These are phyloP conservation scores for Nomada ferruginata DNA, from an alignment of 2,888 invertebrate genomes.

Conservation along the genomic window DNA sequence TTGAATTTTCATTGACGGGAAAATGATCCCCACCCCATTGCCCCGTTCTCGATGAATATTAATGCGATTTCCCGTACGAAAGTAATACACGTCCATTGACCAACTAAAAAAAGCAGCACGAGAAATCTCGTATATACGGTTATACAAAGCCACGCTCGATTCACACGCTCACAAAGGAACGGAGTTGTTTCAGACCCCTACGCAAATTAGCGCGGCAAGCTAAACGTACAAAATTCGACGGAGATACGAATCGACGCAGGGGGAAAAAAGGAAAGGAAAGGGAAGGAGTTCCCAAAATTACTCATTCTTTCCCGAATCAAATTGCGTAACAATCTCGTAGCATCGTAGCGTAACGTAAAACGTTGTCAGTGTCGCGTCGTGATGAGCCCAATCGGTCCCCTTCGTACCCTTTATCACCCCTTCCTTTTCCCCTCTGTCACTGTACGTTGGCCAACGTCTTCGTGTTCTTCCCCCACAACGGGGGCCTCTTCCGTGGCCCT, in stretches of 20 bases:
- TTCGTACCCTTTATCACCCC: slow-evolving; percentile 36
- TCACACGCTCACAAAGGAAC: slow-evolving; percentile 46
- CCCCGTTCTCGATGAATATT: slow-evolving; percentile 3
- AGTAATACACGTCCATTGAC: slow-evolving; percentile 19
- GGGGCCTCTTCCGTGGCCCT: slow-evolving; percentile 54
- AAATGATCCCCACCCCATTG: neutral
- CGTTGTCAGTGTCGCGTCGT: slow-evolving; percentile 72
- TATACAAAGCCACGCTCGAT: slow-evolving; percentile 4
- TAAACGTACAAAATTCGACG: slow-evolving; percentile 11
- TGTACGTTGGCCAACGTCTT: slow-evolving; percentile 23
- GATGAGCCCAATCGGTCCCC: slow-evolving; percentile 59
- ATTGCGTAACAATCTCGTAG: slow-evolving; percentile 75
- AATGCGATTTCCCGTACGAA: neutral
- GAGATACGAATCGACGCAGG: slow-evolving; percentile 38
- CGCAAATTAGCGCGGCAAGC: slow-evolving; percentile 31
- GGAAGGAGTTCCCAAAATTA: slow-evolving; percentile 65
- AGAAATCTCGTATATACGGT: neutral
- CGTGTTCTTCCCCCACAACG: slow-evolving; percentile 29
- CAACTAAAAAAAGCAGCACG: neutral
- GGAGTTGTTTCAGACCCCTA: neutral
- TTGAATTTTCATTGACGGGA: neutral
- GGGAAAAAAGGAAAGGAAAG: neutral
- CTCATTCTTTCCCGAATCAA: slow-evolving; percentile 70
- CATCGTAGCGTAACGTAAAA: slow-evolving; percentile 79
- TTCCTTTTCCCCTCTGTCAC: slow-evolving; percentile 29